Conservation (phyloP, 2,888 invertebrate genomes). For the Cheilosia impressa region DNA sequence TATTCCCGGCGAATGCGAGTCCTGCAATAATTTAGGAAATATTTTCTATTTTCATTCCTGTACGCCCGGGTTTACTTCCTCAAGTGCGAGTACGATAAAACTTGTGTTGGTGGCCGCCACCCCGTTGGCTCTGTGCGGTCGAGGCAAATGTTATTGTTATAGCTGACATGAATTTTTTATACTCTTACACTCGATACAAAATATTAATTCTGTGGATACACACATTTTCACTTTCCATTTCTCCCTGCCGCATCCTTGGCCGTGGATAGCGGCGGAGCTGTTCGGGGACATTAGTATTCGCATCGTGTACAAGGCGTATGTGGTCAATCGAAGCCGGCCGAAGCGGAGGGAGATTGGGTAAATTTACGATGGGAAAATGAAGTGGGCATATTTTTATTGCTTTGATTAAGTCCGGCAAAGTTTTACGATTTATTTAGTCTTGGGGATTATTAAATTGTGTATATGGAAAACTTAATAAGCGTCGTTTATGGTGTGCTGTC, state of each 20-base stretch:
- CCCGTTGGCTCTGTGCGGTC: conserved; percentile 43
- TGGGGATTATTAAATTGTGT: conserved; percentile 70
- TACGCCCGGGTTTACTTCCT: conserved; percentile 1
- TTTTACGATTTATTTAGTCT: conserved; percentile 70
- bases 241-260: conserved; percentile 45
- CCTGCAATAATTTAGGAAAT: conserved; percentile 67
- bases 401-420: conserved; percentile 74
- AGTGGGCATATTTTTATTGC: conserved; percentile 73
- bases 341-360: conserved; percentile 29
- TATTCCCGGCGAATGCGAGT: conserved; percentile 55
- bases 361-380: conserved; percentile 74
- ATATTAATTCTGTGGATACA: conserved; percentile 73
- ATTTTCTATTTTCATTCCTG: conserved; percentile 48
- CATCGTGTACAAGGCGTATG: conserved; percentile 53
- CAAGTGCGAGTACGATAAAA: background rate
- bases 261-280: background rate
- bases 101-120: conserved; percentile 5
- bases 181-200: conserved; percentile 67
- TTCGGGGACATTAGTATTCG: conserved; percentile 61
- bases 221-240: conserved; percentile 71
- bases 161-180: conserved; percentile 75
- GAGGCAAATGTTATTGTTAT: conserved; percentile 72
- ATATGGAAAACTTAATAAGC: conserved; percentile 15
- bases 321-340: conserved; percentile 60
- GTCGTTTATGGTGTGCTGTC: too few relatives aligned